Evolutionary conservation across 2,797 vertebrate genomes (phyloP).

Genomic region (Myripristis murdjan): DNA sequence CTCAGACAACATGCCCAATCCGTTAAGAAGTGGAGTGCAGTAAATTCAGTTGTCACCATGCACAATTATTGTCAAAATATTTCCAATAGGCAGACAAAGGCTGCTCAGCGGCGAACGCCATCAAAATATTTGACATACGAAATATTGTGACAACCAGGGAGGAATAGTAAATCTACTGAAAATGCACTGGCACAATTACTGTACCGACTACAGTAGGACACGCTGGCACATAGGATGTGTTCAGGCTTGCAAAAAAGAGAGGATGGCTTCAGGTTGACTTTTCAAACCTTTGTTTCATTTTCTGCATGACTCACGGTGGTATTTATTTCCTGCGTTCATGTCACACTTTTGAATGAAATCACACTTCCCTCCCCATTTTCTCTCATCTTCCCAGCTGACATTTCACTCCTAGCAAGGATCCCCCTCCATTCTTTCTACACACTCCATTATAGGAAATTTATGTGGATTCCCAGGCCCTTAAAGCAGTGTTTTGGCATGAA

Average conservation of each 20-base stretch:
- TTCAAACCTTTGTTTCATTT: background rate
- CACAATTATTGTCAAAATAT: conserved; percentile 77
- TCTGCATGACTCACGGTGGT: background rate
- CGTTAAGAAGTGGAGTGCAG: conserved; percentile 8
- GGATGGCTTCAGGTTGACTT: background rate
- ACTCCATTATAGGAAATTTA: conserved; percentile 4
- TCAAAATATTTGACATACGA: conserved; percentile 45
- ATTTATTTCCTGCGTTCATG: background rate
- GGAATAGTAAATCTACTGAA: conserved; percentile 14
- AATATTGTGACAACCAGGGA: conserved; percentile 59
- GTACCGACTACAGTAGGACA: too few species aligned
- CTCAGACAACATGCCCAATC: background rate
- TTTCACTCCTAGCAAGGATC: background rate
- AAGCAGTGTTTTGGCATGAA: background rate
- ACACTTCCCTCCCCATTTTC: background rate
- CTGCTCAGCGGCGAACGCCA: conserved; percentile 12
- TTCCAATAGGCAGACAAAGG: conserved; percentile 12
- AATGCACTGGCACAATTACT: conserved; percentile 8
- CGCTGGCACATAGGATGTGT: background rate
- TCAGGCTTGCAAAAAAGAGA: background rate
- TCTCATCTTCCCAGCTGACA: background rate
- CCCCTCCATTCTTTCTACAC: background rate
- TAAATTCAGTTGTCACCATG: conserved; percentile 41
- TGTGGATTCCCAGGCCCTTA: background rate
- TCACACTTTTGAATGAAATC: conserved; percentile 4